These are phyloP conservation scores for Drosophila suboccidentalis DNA, from an alignment of 2,888 invertebrate species.

Conservation along the genomic window DNA sequence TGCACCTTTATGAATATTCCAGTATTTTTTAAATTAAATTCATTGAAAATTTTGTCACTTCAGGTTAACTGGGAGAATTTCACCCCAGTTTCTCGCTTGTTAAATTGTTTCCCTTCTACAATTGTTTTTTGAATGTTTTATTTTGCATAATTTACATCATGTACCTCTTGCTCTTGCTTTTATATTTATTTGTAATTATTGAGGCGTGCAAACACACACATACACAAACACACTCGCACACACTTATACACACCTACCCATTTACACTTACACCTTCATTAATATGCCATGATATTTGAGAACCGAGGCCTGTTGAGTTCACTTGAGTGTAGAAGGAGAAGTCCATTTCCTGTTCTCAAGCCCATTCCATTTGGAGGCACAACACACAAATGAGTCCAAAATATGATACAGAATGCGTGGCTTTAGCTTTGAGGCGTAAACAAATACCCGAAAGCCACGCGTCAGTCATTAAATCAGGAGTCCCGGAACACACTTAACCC, in stretches of 20 bases:
- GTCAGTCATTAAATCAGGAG: conserved; percentile 69
- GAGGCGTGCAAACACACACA: conserved; percentile 49
- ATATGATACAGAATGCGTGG: conserved; percentile 42
- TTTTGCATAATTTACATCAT: conserved; percentile 44
- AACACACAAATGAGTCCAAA: conserved; percentile 34
- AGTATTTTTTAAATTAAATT: conserved; percentile 18
- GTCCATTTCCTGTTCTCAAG: conserved; percentile 29
- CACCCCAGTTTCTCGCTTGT: conserved; percentile 1
- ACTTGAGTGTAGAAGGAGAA: conserved; percentile 13
- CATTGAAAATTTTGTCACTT: conserved; percentile 8
- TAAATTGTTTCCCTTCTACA: conserved; percentile 25
- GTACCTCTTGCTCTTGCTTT: conserved; percentile 35
- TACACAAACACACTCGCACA: conserved; percentile 16
- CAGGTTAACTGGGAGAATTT: not conserved
- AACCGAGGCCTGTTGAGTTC: conserved; percentile 30
- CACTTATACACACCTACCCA: conserved; percentile 1
- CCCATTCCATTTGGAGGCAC: conserved; percentile 37
- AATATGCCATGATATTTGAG: conserved; percentile 67
- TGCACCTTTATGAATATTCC: conserved; percentile 2
- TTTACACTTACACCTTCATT: conserved; percentile 54
- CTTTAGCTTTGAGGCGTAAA: conserved; percentile 58
- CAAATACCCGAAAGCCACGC: conserved; percentile 69
- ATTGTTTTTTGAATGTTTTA: conserved; percentile 44
- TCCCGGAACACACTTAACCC: conserved; percentile 36
- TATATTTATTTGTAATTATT: conserved; percentile 69